Percentiles rank a stretch among this genome's conserved stretches.
Conservation (phyloP, 2,113 vertebrate genomes). For the Bos taurus region ARS-UCD2.0 NW_020192292.1:83501-84000, state of each 20-base stretch:
- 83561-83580: background rate
- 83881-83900: background rate
- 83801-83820: background rate
- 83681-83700: background rate
- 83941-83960: background rate
- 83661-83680: background rate
- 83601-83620: background rate
- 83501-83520: background rate
- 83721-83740: background rate
- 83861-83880: background rate
- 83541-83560: background rate
- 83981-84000: background rate
- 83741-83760: background rate
- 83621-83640: background rate
- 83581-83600: background rate
- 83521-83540: background rate
- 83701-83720: background rate
- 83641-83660: background rate
- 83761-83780: background rate
- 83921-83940: background rate
- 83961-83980: background rate
- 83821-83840: background rate
- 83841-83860: background rate
- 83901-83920: background rate
- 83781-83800: background rate